These are phyloP conservation scores for Ypsolopha scabrella DNA, from an alignment of 2,888 invertebrate genomes.

Conservation along the genomic window DNA sequence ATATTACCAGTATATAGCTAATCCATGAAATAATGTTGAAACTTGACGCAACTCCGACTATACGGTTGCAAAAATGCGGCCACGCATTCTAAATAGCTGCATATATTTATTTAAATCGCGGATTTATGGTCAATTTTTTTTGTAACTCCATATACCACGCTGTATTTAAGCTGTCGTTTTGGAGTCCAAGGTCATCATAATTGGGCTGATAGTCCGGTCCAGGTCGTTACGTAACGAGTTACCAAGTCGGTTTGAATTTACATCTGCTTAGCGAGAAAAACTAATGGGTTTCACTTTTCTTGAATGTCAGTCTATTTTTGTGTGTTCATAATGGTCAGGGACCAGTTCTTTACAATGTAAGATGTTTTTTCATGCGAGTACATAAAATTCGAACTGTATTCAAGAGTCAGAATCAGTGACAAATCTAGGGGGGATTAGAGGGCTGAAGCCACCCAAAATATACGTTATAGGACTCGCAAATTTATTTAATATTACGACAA, in stretches of 20 bases:
- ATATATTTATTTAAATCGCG: not conserved
- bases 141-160: not conserved
- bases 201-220: not conserved
- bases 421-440: too few relatives aligned
- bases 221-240: conserved; percentile 27
- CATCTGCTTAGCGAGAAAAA: not conserved
- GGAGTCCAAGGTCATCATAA: not conserved
- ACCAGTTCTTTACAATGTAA: too few relatives aligned
- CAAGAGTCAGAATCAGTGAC: too few relatives aligned
- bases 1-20: not conserved
- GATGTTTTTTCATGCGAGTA: too few relatives aligned
- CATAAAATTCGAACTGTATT: too few relatives aligned
- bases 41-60: conserved; percentile 16
- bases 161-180: not conserved
- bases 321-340: too few relatives aligned
- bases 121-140: not conserved
- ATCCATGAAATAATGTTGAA: conserved; percentile 20
- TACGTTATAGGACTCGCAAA: too few relatives aligned
- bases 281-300: too few relatives aligned
- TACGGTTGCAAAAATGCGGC: conserved; percentile 18
- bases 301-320: too few relatives aligned
- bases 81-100: conserved; percentile 5
- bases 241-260: conserved; percentile 2
- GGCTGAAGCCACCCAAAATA: too few relatives aligned
- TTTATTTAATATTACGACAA: too few relatives aligned